Evolutionary conservation across 2,888 invertebrate genomes (phyloP).

Genomic region (Augiades crinisus): DNA sequence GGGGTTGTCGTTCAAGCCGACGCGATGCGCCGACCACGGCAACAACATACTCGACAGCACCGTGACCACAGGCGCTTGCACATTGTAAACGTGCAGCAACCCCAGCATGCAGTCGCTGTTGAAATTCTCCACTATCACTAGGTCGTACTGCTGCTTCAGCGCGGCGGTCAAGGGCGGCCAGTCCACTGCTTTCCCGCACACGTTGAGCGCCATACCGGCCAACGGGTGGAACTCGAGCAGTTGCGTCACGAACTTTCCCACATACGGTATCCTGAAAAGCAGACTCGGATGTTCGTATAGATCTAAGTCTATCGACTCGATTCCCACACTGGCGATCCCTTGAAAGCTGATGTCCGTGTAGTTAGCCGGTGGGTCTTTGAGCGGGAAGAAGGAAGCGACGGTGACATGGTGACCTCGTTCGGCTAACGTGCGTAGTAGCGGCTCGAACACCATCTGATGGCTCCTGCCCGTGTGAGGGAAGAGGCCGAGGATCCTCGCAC

Average conservation of each 20-base stretch:
- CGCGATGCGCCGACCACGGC: constrained; percentile 76
- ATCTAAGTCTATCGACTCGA: constrained; percentile 57
- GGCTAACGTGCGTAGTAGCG: constrained; percentile 76
- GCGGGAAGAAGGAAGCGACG: constrained; percentile 82
- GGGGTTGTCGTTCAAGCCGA: constrained; percentile 73
- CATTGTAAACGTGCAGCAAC: constrained; percentile 75
- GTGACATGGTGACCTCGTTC: constrained; percentile 82
- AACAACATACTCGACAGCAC: constrained; percentile 79
- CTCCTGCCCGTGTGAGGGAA: constrained; percentile 83
- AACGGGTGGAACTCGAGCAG: constrained; percentile 51
- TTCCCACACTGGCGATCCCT: constrained; percentile 54
- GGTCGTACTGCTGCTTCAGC: constrained; percentile 79
- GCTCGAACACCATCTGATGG: constrained; percentile 83
- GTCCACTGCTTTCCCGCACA: constrained; percentile 62
- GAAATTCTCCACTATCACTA: constrained; percentile 83
- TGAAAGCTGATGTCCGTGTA: constrained; percentile 68
- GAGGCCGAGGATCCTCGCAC: constrained; percentile 78
- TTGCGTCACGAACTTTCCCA: constrained; percentile 48
- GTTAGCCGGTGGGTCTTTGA: constrained; percentile 64
- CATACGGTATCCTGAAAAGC: constrained; percentile 43
- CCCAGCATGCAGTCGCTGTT: constrained; percentile 84
- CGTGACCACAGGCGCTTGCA: constrained; percentile 78
- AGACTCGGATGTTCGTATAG: constrained; percentile 46
- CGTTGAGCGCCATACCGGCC: constrained; percentile 51
- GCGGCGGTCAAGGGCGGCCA: constrained; percentile 58